phyloP scores from a whole-genome alignment of 1,140 invertebrate genomes.

The Drosophila watanabei region DNA sequence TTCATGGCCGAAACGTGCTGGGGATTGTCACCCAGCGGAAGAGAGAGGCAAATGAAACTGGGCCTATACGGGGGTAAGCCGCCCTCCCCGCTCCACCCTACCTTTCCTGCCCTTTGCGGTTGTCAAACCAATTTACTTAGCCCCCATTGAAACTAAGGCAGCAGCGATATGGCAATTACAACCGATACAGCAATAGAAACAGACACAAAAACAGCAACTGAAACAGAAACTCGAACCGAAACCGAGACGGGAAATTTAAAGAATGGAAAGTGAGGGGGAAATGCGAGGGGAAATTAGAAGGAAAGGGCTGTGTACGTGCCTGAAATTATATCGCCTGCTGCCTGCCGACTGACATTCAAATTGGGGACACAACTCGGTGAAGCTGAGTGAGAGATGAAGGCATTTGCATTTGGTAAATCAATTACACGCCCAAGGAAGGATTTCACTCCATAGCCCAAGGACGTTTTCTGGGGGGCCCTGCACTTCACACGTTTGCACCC shows the following conservation, averaged over 20 bases:
- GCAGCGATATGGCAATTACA: conserved; percentile 55
- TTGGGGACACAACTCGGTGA: conserved; percentile 22
- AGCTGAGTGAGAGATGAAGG: conserved; percentile 1
- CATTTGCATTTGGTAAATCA: conserved; percentile 52
- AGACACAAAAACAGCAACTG: conserved; percentile 7
- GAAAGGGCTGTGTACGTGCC: conserved; percentile 55
- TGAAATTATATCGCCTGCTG: conserved; percentile 57
- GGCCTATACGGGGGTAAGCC: conserved; percentile 24
- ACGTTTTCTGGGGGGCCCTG: neutral
- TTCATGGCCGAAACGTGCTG: conserved; percentile 53
- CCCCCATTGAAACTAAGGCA: conserved; percentile 22
- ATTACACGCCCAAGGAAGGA: conserved; percentile 24
- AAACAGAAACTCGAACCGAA: conserved; percentile 21
- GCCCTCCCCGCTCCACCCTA: neutral
- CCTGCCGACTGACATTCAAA: conserved; percentile 19
- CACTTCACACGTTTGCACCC: conserved; percentile 39
- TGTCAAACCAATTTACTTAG: conserved; percentile 68
- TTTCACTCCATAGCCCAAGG: conserved; percentile 15
- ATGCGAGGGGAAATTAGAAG: conserved; percentile 1
- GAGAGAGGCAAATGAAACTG: neutral
- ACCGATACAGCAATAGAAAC: conserved; percentile 19
- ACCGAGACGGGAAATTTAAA: conserved; percentile 46
- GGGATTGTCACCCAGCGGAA: conserved; percentile 27
- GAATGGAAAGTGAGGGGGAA: conserved; percentile 8
- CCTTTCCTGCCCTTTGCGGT: conserved; percentile 28